These are phyloP conservation scores for Parauchenoglanis ngamensis DNA, from an alignment of 2,797 vertebrate species.

Conservation along the genomic window DNA sequence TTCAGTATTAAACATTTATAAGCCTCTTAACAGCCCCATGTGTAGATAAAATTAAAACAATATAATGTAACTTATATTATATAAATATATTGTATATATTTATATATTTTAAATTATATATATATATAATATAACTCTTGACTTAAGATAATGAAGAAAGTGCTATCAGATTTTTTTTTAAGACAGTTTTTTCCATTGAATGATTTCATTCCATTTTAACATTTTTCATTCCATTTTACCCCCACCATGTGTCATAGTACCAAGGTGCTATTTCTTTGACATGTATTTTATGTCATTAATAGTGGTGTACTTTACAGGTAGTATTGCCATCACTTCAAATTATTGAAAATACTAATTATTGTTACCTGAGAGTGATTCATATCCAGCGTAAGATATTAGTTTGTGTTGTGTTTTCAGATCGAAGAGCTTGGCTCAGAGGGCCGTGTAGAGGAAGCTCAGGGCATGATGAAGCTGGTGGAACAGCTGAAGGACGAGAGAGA, in stretches of 20 bases:
- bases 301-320: neutral
- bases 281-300: neutral
- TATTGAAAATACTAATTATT: neutral
- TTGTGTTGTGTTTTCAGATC: constrained; percentile 76
- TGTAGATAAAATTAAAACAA: neutral
- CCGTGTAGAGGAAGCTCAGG: constrained; percentile 97
- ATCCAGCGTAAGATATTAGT: neutral
- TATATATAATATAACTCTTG: too few species aligned
- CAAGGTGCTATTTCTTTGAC: neutral
- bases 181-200: neutral
- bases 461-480: constrained; percentile 99
- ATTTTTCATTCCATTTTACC: too few species aligned
- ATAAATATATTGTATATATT: too few species aligned
- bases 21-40: neutral
- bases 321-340: neutral
- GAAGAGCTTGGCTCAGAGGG: constrained; percentile 97
- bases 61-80: too few species aligned
- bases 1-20: neutral
- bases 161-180: neutral
- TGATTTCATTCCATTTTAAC: neutral
- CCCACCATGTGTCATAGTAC: too few species aligned
- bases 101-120: too few species aligned
- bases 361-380: neutral
- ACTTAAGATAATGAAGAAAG: neutral
- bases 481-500: constrained; percentile 97